Conservation (phyloP, 2,888 invertebrate species). For the Cosmia pyralina region DNA sequence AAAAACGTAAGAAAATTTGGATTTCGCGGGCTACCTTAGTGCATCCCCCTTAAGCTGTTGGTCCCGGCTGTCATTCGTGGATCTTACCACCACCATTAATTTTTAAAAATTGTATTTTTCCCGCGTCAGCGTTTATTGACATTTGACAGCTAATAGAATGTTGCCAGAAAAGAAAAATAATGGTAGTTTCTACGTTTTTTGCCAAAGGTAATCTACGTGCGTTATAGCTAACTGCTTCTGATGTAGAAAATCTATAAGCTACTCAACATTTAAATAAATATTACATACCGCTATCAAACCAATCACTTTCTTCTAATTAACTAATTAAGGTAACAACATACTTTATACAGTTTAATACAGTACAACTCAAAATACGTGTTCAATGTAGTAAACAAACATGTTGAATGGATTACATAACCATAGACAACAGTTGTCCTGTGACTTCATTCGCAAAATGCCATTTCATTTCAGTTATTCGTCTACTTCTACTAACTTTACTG, state of each 20-base stretch:
- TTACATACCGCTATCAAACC: neutral
- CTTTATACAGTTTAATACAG: neutral
- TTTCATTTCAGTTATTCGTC: neutral
- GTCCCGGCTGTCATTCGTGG: too few relatives aligned
- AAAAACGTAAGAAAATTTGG: too few relatives aligned
- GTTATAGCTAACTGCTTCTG: neutral
- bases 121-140: neutral
- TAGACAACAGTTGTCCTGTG: neutral
- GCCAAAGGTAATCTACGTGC: too few relatives aligned
- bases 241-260: neutral
- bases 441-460: neutral
- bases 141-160: conserved; percentile 16
- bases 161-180: conserved; percentile 8
- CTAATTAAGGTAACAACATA: neutral
- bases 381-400: conserved; percentile 5
- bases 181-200: conserved; percentile 2
- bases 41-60: too few relatives aligned
- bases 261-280: neutral
- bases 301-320: neutral
- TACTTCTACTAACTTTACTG: neutral
- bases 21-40: too few relatives aligned
- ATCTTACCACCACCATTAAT: too few relatives aligned
- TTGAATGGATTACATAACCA: neutral
- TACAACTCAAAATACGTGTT: neutral
- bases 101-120: neutral